These are phyloP conservation scores for Molanna angustata DNA, from an alignment of 2,888 invertebrate species.

Conservation along the genomic window DNA sequence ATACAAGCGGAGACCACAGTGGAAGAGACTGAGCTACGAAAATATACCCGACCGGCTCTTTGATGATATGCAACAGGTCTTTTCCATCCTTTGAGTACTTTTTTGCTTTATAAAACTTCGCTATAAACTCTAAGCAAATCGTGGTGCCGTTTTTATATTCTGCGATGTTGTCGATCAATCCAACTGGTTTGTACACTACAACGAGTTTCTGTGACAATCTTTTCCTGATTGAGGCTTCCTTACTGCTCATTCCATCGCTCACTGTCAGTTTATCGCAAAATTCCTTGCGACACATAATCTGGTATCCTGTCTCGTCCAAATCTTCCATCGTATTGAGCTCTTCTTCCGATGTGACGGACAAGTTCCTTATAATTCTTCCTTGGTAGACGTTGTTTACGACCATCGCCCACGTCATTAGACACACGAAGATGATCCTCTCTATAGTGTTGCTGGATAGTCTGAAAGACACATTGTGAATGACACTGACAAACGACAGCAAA, in stretches of 20 bases:
- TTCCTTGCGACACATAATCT: constrained; percentile 12
- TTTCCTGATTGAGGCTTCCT: constrained; percentile 7
- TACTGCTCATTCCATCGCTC: not conserved
- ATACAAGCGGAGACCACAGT: constrained; percentile 15
- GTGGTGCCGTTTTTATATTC: constrained; percentile 5
- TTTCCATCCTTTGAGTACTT: constrained; percentile 14
- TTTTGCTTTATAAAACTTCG: not conserved
- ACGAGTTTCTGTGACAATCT: constrained; percentile 9
- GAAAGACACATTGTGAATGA: constrained; percentile 16
- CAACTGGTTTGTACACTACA: constrained; percentile 4
- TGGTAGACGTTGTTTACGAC: constrained; percentile 21
- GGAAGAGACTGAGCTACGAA: constrained; percentile 17
- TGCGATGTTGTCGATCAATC: not conserved
- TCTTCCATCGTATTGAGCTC: constrained; percentile 21
- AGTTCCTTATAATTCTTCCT: constrained; percentile 11
- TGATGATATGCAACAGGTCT: constrained; percentile 19
- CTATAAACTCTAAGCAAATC: constrained; percentile 18
- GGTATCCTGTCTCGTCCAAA: constrained; percentile 12
- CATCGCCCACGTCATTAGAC: constrained; percentile 16
- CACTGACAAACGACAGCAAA: constrained; percentile 10
- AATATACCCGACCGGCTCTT: constrained; percentile 15
- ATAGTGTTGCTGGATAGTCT: constrained; percentile 5
- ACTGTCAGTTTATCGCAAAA: constrained; percentile 2
- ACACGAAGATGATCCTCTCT: constrained; percentile 14
- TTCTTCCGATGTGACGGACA: constrained; percentile 1